Conservation (phyloP, 2,888 invertebrate species). For the Pandemis corylana region DNA sequence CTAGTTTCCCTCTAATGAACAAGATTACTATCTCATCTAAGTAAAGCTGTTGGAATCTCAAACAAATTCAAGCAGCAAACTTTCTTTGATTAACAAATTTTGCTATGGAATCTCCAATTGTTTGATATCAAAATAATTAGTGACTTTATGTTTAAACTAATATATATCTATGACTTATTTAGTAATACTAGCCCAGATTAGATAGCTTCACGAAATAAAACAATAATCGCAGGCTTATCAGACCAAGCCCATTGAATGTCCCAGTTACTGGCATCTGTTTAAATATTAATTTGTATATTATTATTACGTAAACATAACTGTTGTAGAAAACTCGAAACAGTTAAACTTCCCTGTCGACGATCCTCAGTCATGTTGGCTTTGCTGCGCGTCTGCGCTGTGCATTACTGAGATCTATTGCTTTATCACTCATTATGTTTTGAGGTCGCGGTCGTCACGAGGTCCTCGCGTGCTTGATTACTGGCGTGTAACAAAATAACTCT, state of each 20-base stretch:
- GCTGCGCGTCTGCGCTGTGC: constrained; percentile 48
- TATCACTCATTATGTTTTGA: constrained; percentile 62
- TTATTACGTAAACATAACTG: not conserved
- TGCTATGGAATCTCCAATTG: not conserved
- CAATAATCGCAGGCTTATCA: constrained; percentile 50
- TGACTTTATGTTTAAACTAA: not conserved
- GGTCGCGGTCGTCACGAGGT: constrained; percentile 61
- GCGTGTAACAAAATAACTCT: constrained; percentile 43
- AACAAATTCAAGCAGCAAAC: not conserved
- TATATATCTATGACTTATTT: not conserved
- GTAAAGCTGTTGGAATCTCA: no score
- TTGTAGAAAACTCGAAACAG: constrained; percentile 1
- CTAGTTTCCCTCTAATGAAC: constrained; percentile 10
- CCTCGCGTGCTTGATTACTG: constrained; percentile 52
- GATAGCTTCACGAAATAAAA: constrained; percentile 44
- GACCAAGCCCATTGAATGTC: constrained; percentile 50
- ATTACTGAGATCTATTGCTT: constrained; percentile 60
- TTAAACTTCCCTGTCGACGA: constrained; percentile 17
- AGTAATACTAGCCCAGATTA: constrained; percentile 45
- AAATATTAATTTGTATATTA: not conserved
- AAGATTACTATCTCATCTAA: not conserved
- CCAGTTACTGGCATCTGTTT: constrained; percentile 48
- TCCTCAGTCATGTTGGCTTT: constrained; percentile 44
- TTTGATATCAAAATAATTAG: not conserved
- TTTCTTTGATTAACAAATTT: not conserved